phyloP scores from a whole-genome alignment of 2,888 invertebrate genomes.

The Encarsia formosa region DNA sequence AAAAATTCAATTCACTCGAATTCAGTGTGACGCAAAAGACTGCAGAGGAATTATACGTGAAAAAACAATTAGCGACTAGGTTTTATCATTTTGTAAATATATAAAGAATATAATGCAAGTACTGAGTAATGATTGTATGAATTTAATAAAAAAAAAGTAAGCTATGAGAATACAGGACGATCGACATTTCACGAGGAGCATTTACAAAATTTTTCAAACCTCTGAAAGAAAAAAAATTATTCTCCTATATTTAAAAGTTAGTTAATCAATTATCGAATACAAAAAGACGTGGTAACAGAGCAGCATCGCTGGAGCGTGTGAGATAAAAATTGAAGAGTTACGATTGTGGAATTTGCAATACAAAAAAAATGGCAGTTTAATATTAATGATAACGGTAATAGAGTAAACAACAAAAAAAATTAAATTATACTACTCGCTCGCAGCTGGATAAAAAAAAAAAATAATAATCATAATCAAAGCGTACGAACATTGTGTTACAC shows the following conservation, averaged over 20 bases:
- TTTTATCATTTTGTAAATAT: constrained; percentile 34
- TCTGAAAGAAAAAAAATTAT: neutral
- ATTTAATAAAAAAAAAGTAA: constrained; percentile 6
- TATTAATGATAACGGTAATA: neutral
- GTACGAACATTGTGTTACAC: constrained; percentile 28
- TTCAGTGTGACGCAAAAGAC: constrained; percentile 35
- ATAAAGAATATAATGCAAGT: constrained; percentile 15
- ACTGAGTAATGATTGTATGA: constrained; percentile 17
- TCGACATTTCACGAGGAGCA: too few relatives aligned
- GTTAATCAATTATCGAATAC: neutral
- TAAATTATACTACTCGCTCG: constrained; percentile 24
- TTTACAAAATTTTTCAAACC: too few relatives aligned
- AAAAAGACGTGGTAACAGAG: constrained; percentile 15
- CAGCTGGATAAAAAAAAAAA: constrained; percentile 11
- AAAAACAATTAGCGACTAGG: constrained; percentile 20
- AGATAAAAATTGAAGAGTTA: neutral
- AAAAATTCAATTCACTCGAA: constrained; percentile 29
- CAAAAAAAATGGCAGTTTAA: neutral
- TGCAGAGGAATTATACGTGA: constrained; percentile 28
- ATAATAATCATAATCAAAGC: constrained; percentile 26
- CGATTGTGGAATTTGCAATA: neutral
- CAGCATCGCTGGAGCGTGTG: constrained; percentile 7
- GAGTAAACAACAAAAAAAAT: constrained; percentile 6
- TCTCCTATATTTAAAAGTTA: neutral
- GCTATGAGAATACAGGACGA: constrained; percentile 6